Evolutionary conservation across 2,797 vertebrate genomes (phyloP), one percentile per base, ranked within the genome.

Genomic region (Lindbergichthys nudifrons): DNA sequence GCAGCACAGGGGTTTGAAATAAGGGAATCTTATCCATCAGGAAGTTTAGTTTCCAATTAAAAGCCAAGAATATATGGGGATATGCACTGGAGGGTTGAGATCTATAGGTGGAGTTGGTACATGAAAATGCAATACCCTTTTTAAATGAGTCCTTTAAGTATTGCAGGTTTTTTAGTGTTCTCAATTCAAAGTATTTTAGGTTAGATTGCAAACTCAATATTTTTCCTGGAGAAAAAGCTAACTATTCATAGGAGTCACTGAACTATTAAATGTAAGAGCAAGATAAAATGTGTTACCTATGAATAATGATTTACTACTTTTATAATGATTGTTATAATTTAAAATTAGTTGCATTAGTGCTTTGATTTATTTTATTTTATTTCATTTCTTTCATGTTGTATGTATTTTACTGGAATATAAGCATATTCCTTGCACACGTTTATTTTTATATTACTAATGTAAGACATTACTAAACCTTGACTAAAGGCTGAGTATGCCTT

Each of bases 21-120:
- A 48, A n/a, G 60, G n/a, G 26, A 45, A 51, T 47, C 54, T 21
- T 9, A 65, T 70, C 67, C 78, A 72, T 80, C 74, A 84, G 80
- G 57, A 67, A 53, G 13, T 71, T 75, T 65, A 57, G n/a, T 47
- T 57, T 43, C 3, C 50, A 56, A 23, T 64, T 53, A 59, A 14
- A 13, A 59, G 26, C 13, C 36, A 66, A 36, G 9, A 43, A 36
- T 15, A 2, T 14, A 19, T 19, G 43, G 57, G 16, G 2, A 50
- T 14, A 23, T 16, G 11, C 16, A 0, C 26, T 65, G 18, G 18
- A n/a, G 47, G 18, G 3, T 13, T 63, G 1, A 72, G 41, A 48
- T 30, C 15, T 36, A 46, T 47, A 30, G 53, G 47, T 41, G 26
- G 19, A 51, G 14, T 2, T 48, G 1, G 13, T 61, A 14, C 47